Base-by-base conservation (phyloP, 2,113 vertebrate species). In the Neolamprologus sp. region DNA sequence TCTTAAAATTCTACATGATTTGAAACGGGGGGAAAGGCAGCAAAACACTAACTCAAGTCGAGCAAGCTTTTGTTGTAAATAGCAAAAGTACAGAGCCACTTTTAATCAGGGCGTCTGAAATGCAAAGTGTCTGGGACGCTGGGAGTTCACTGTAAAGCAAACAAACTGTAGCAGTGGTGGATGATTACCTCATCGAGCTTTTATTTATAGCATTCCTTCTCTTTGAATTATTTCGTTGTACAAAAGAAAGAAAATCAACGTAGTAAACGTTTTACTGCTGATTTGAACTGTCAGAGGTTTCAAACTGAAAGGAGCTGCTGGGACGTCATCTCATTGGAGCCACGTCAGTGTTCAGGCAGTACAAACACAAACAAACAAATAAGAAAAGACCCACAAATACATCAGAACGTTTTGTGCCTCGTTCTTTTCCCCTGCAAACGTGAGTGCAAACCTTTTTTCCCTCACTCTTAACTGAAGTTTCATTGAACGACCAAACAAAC, bases 211-310 rank as follows among this genome's bases (percentile, higher is more conserved):
- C 3, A 8, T 10, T 60, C 2, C 5, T 31, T 31, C 31, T 1
- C 26, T 60, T 60, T 31, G 8, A 60, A 60, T 31, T 60, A 60
- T 60, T 60, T 31, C 0, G 57, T 60, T 60, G 10, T 10, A 17
- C 14, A 60, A 60, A 60, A 17, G 57, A 58, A 58, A 58, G 0
- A 0, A 58, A 58, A 60, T 60, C 26, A 31, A 60, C 0, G 5
- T 17, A 31, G 26, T 60, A 31, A 60, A 31, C 8, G 0, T 31
- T 60, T 31, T 60, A 60, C 57, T 60, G 3, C 26, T 60, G 0
- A 60, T 60, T 17, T 60, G 8, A 60, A 60, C 26, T 60, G 57
- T 60, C 5, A 16, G 23, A 0, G 57, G 57, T 31, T 60, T 55
- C 53, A 55, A 55, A 55, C 53, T 60, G 57, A 60, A 31, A 31